Evolutionary conservation across 2,888 invertebrate genomes (phyloP), one percentile per base, ranked within the genome.

Genomic region (Aelia acuminata): DNA sequence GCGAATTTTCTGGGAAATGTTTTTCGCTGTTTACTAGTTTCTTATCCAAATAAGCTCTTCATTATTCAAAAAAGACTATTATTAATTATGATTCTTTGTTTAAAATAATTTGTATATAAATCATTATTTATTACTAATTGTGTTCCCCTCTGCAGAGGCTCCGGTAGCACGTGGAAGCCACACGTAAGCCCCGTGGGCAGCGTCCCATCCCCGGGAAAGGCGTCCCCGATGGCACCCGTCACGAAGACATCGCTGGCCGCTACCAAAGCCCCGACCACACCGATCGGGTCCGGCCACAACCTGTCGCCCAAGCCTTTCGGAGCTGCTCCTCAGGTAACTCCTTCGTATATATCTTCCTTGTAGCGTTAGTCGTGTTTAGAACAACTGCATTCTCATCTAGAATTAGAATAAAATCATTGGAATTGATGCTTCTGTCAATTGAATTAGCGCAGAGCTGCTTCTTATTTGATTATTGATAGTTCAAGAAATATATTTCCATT

Each of bases 251-350:
- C 97, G 90, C 94, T 98, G 91, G 96, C 96, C 91, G 95, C 96
- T 90, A 35, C 31, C 50, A 94, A 94, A 86, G 91, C 92, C 90
- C 95, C 95, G 91, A 94, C 95, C n/a, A 93, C 94, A 90, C 93
- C 95, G 91, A 97, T 98, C 92, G 98, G 97, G 90, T 96, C 96
- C 91, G 96, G 96, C 90, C 97, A 98, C 94, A 98, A 98, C 93
- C 94, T 96, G 91, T 94, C 96, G 90, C 97, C 98, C 84, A 96
- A 96, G 92, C 98, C 98, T 90, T 98, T 97, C 93, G 92, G 91
- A 39, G 39, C 88, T 22, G 63, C 88, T 18, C 90, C 90, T 87
- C 90, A 90, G 89, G 91, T 91, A 89, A 15, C 8, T 4, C 26
- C 15, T 3, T 13, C 1, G 7, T 10, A 43, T 43, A 43, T 43